A percentile compares a stretch with the other conserved stretches of the same genome.
Evolutionary conservation across 2,888 invertebrate species (phyloP).

Genomic region (Acanthoscelides obtectus): DNA sequence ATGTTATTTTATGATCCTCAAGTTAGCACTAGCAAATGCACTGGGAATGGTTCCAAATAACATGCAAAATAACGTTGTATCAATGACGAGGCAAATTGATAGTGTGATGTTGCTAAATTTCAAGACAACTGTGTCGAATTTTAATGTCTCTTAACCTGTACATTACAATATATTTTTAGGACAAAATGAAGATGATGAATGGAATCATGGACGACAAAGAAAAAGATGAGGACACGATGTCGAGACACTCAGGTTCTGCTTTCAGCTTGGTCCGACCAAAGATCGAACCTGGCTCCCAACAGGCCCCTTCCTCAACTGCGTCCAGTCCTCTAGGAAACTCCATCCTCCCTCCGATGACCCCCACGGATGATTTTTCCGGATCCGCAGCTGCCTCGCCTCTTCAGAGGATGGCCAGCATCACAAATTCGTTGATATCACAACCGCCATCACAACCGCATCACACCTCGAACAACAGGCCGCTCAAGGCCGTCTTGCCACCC

Average conservation of each 20-base stretch:
- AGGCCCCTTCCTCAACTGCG: constrained; percentile 70
- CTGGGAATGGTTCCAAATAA: too few species aligned
- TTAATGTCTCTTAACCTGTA: too few species aligned
- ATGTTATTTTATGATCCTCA: too few species aligned
- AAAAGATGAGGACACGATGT: constrained; percentile 52
- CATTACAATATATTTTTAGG: too few species aligned
- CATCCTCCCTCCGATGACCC: constrained; percentile 78
- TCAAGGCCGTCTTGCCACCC: constrained; percentile 94
- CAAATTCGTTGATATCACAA: constrained; percentile 92
- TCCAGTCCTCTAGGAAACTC: constrained; percentile 82
- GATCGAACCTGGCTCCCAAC: constrained; percentile 68
- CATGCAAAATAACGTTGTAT: too few species aligned
- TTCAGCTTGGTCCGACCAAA: constrained; percentile 86
- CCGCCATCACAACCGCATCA: constrained; percentile 83
- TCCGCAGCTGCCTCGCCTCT: constrained; percentile 87
- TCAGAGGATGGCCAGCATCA: constrained; percentile 97
- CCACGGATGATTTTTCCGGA: constrained; percentile 72
- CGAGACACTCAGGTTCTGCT: constrained; percentile 75
- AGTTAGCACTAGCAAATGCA: too few species aligned
- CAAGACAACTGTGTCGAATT: too few species aligned
- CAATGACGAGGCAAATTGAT: too few species aligned
- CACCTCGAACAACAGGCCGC: constrained; percentile 77
- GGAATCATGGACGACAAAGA: constrained; percentile 57
- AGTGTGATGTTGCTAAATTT: too few species aligned
- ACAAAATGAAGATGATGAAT: constrained; percentile 63